phyloP scores from a whole-genome alignment of 2,113 vertebrate species.

The Turnix velox region DNA sequence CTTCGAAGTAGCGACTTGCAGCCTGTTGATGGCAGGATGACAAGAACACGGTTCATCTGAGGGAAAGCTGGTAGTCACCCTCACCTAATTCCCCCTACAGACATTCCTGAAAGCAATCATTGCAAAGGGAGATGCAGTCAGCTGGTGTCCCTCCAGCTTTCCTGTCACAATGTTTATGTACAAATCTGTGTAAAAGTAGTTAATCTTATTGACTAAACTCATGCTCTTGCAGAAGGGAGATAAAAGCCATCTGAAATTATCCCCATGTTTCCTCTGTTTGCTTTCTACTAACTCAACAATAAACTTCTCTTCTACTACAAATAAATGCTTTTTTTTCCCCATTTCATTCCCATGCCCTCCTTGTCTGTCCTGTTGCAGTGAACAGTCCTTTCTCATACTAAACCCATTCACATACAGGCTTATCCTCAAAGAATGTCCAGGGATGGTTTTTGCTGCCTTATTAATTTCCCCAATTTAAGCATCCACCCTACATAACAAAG shows the following conservation, averaged over 20 bases:
- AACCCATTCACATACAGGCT: background rate
- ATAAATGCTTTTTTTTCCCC: background rate
- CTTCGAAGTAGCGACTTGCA: background rate
- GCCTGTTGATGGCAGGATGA: background rate
- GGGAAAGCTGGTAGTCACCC: background rate
- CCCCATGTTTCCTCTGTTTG: background rate
- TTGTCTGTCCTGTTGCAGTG: background rate
- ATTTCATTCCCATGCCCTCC: background rate
- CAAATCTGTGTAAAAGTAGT: background rate
- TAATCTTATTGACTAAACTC: constrained; percentile 5
- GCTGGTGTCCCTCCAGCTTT: background rate
- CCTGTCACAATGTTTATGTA: background rate
- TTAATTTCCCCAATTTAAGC: background rate
- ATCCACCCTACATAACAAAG: background rate
- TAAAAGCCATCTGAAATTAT: background rate
- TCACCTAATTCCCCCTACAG: constrained; percentile 1
- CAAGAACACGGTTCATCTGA: constrained; percentile 26
- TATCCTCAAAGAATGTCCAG: background rate
- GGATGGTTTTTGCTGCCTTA: background rate
- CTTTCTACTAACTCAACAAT: background rate
- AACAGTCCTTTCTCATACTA: background rate
- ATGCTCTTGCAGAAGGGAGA: background rate
- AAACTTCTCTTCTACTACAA: background rate
- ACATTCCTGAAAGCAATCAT: background rate
- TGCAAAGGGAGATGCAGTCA: background rate